Base-by-base conservation (phyloP, 2,888 invertebrate genomes). In the Dicranocentrus wangi region DNA sequence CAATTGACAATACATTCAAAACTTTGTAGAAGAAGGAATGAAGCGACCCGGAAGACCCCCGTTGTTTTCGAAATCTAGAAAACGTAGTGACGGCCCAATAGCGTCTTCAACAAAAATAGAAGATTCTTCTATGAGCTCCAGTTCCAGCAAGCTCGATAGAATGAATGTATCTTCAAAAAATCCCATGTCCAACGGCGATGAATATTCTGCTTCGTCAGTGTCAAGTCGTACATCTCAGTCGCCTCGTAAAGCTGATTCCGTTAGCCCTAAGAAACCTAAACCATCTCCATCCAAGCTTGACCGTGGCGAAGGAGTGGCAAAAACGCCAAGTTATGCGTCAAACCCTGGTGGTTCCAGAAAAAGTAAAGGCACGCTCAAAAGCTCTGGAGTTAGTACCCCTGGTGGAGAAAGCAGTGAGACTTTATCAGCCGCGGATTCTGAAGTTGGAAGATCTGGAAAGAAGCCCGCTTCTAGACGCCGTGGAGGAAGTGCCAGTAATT, bases 41-140 rank as follows among this genome's bases (percentile, higher is more conserved):
- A 81, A 63, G 15, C 43, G 81, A 25, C 63, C 69, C 19, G 53
- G 53, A 23, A 60, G 8, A 17, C 27, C 55, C 15, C 28, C 51
- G 7, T 66, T 39, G 7, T 27, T 39, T 19, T 69, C 73, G 3
- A 80, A 55, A 61, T 63, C 71, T 0, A 53, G 73, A 27, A 80
- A 73, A 23, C 43, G 68, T 39, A 80, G 69, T 25, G 76, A 69
- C 17, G 82, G 81, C 1, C 84, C 84, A 1, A 65, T 83, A 21
- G 23, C 80, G 55, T 73, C 82, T 0, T 84, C 84, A 23, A 84
- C 83, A 10, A 84, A 82, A 47, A 25, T 79, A 21, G 72, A 72
- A 2, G 80, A 82, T n/a, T 8, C 27, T 13, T 15, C 7, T n/a
- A 19, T 13, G 19, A 19, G 8, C 3, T 23, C 19, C 25, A 19